A percentile compares a stretch with the other conserved stretches of the same genome.
These are phyloP conservation scores for Anguilla japonica DNA, from an alignment of 2,113 vertebrate genomes.

Conservation along the genomic window DNA sequence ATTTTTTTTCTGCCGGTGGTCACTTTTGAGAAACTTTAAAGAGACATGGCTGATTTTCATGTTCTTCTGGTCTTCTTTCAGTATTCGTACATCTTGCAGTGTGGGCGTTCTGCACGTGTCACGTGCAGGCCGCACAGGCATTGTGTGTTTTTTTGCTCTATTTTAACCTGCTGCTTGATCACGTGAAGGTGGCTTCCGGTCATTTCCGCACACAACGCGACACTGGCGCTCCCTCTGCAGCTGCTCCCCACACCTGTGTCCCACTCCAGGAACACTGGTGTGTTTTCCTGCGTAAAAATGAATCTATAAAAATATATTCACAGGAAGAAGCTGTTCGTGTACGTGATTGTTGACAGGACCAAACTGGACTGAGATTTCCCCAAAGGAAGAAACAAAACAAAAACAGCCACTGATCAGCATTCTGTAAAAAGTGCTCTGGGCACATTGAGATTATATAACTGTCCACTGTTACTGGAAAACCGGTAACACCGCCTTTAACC, in stretches of 20 bases:
- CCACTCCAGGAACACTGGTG: neutral
- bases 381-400: neutral
- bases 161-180: neutral
- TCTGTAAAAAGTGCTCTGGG: neutral
- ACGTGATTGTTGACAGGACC: neutral
- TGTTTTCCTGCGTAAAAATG: neutral
- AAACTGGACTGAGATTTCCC: neutral
- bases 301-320: neutral
- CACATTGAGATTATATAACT: neutral
- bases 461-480: neutral
- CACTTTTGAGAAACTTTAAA: neutral
- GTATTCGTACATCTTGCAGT: neutral
- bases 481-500: neutral
- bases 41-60: neutral
- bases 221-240: neutral
- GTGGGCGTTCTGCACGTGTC: neutral
- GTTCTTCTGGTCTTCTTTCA: neutral
- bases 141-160: conserved; percentile 4
- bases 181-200: neutral
- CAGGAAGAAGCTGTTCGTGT: neutral
- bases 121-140: neutral
- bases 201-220: neutral
- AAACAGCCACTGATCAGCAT: neutral
- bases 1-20: neutral
- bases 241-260: conserved; percentile 11